Percentiles rank a stretch among this genome's conserved stretches.
phyloP scores from a whole-genome alignment of 2,888 invertebrate genomes.

The Ceraclea dissimilis region DNA sequence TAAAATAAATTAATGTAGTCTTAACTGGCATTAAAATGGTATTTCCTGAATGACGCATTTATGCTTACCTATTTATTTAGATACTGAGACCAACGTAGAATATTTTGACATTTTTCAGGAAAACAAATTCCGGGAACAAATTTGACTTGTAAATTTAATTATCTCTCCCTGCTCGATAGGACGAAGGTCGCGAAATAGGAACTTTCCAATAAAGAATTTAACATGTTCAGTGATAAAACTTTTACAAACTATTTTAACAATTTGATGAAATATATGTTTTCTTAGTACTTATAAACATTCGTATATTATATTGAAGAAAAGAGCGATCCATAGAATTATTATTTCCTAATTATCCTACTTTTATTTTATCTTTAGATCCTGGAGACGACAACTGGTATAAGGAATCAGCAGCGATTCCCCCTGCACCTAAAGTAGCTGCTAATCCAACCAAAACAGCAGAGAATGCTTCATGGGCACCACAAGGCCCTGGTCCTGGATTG shows the following conservation, averaged over 20 bases:
- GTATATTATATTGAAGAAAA: too few species aligned
- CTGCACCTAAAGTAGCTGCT: conserved; percentile 41
- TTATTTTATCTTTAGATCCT: conserved; percentile 28
- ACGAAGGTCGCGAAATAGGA: background rate
- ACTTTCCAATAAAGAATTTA: background rate
- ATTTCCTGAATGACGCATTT: too few species aligned
- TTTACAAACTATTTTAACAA: too few species aligned
- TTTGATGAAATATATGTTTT: too few species aligned
- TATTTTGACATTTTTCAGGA: background rate
- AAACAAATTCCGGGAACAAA: background rate
- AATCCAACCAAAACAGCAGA: conserved; percentile 33
- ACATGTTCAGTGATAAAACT: background rate
- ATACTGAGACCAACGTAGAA: background rate
- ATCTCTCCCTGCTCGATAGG: background rate
- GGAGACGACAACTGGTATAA: conserved; percentile 49
- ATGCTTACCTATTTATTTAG: too few species aligned
- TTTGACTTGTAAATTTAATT: background rate
- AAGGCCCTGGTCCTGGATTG: conserved; percentile 19
- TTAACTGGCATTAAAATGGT: too few species aligned
- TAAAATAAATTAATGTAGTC: too few species aligned
- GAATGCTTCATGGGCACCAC: conserved; percentile 28
- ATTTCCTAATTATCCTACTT: too few species aligned
- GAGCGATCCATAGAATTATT: too few species aligned
- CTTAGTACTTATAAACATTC: too few species aligned
- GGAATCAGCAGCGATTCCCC: conserved; percentile 50